Conservation (phyloP, 30 jellyfish, hydroid and myxozoan species). For the Catostylus mosaicus region DNA sequence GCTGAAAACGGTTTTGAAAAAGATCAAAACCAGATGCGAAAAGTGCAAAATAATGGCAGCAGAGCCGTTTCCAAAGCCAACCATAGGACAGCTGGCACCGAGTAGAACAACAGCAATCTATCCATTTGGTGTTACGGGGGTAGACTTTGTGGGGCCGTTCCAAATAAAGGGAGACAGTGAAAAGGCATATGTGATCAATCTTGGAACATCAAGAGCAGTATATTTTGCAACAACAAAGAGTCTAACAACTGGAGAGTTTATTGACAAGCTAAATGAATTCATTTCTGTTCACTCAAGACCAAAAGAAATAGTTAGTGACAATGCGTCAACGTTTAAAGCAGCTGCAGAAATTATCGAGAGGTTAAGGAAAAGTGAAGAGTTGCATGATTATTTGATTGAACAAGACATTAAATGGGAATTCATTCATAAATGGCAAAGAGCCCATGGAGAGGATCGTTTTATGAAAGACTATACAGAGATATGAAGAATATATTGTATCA, state of each 20-base stretch:
- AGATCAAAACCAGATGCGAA: constrained; percentile 32
- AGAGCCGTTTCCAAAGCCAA: constrained; percentile 52
- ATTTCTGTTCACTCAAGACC: constrained; percentile 42
- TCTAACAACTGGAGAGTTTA: constrained; percentile 10
- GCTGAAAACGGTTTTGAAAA: constrained; percentile 29
- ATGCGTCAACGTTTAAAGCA: constrained; percentile 32
- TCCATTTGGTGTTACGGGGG: constrained; percentile 14
- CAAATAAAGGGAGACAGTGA: constrained; percentile 4
- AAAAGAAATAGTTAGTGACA: constrained; percentile 37
- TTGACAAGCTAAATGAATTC: constrained; percentile 49
- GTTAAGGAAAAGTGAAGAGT: not conserved
- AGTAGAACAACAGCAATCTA: constrained; percentile 37
- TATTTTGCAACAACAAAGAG: constrained; percentile 24
- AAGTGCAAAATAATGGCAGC: constrained; percentile 57
- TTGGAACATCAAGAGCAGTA: constrained; percentile 54
- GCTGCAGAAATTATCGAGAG: constrained; percentile 18
- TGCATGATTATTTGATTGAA: not conserved
- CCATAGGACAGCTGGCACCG: constrained; percentile 32
- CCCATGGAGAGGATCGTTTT: constrained; percentile 56
- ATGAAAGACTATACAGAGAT: constrained; percentile 39
- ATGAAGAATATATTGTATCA: constrained; percentile 32
- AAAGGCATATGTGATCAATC: constrained; percentile 39
- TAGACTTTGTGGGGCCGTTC: constrained; percentile 36
- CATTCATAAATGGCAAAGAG: constrained; percentile 30
- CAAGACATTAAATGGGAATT: constrained; percentile 34